Conservation (phyloP, 2,888 invertebrate genomes). For the Brachyopa scutellaris region DNA sequence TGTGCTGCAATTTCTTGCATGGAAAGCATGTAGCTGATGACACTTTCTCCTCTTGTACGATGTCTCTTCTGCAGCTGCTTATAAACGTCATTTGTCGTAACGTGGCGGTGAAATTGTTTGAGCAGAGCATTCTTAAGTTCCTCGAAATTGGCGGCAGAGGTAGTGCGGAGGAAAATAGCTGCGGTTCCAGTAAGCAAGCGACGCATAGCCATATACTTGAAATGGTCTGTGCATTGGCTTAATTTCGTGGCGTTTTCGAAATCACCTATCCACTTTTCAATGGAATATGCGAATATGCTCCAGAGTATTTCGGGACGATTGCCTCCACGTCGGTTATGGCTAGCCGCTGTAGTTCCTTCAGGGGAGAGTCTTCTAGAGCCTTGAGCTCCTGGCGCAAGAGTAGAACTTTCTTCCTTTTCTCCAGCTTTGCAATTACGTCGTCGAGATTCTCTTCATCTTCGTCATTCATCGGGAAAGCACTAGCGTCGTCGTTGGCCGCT, state of each 20-base stretch:
- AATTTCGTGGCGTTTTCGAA: constrained; percentile 21
- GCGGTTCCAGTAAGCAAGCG: neutral
- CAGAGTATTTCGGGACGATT: constrained; percentile 23
- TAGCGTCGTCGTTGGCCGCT: no score
- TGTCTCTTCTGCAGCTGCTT: constrained; percentile 2
- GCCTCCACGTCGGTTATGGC: constrained; percentile 14
- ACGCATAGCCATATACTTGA: no score
- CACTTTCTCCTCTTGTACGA: neutral
- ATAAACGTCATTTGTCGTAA: neutral
- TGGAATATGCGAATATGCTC: constrained; percentile 16
- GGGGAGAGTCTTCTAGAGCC: neutral
- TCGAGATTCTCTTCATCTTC: no score
- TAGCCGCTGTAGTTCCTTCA: neutral
- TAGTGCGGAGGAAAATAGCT: neutral
- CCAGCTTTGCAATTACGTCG: no score
- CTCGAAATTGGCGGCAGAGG: neutral
- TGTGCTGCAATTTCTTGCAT: no score
- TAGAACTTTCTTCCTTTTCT: no score
- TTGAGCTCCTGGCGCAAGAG: no score
- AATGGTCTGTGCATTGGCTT: neutral
- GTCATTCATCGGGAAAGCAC: no score
- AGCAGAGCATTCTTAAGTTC: neutral
- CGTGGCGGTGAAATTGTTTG: neutral
- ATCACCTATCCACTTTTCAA: constrained; percentile 13
- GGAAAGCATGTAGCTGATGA: no score